Conservation (phyloP, 2,113 vertebrate species). For the Saimiri boliviensis region DNA sequence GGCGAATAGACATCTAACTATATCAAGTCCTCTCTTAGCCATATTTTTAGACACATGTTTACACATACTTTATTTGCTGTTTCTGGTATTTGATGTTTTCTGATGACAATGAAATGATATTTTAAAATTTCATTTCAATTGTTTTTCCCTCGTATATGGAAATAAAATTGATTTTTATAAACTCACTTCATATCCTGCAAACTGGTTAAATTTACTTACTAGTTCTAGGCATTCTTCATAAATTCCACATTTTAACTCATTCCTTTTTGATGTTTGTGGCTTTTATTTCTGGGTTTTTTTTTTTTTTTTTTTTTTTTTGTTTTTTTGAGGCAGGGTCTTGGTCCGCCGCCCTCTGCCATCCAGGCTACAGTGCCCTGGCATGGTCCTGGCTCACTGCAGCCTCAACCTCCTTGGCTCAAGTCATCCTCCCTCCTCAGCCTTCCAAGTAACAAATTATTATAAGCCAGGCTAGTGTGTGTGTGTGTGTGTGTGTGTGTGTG, state of each 20-base stretch:
- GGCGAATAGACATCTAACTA: not conserved
- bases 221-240: not conserved
- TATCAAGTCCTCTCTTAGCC: not conserved
- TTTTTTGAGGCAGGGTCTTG: too few species aligned
- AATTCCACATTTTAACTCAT: not conserved
- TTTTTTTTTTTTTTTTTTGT: too few species aligned
- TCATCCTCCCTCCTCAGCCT: too few species aligned
- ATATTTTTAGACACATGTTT: not conserved
- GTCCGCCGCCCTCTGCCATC: too few species aligned
- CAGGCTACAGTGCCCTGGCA: too few species aligned
- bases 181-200: not conserved
- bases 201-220: not conserved
- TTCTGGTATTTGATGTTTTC: not conserved
- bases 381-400: too few species aligned
- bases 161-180: slow-evolving; percentile 7
- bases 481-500: too few species aligned
- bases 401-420: too few species aligned
- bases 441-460: too few species aligned
- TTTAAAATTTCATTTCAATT: not conserved
- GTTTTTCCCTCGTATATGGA: not conserved
- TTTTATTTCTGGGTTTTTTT: not conserved
- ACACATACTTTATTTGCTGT: not conserved
- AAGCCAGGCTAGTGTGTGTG: too few species aligned
- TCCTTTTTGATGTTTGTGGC: not conserved
- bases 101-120: not conserved